Evolutionary conservation across 2,888 invertebrate species (phyloP), one percentile per base, ranked within the genome.

Genomic region (Ophioninae sp.): DNA sequence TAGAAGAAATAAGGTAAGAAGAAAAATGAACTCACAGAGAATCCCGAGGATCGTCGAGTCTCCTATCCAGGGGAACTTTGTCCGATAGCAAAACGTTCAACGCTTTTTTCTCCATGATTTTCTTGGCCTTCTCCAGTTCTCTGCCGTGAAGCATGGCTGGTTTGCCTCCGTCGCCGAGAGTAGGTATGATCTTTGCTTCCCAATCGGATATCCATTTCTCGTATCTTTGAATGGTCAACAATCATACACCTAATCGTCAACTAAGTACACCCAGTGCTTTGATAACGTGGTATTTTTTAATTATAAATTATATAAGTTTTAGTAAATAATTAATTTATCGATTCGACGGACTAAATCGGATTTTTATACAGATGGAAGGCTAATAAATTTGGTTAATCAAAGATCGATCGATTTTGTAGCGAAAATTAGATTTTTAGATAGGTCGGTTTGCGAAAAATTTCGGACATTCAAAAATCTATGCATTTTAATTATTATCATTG

Each of bases 61-160:
- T 96, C 87, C 99, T 94, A 92, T 97, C 97, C 89, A 98, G 95
- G 0, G 98, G 95, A 90, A 99, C 96, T 91, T 96, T 95, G 91
- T 98, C 97, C 91, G 98, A 98, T 7, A 98, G 94, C 87, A 97
- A 95, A 81, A 97, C 96, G 92, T 99, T 99, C 86, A 99, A 95
- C 0, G 98, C 98, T 87, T 97, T 96, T 90, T 96, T 96, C 89
- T 96, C 96, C 91, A 97, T 95, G 0, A 96, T 94, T 86, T 95
- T 94, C 82, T 97, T 96, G 1, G 96, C 96, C 37, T 94, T 90
- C 87, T 93, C 88, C 89, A 95, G 95, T 72, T 97, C 97, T 41
- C 94, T 93, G 0, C 96, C 96, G 13, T 94, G 93, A 13, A 98
- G 93, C 86, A 93, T 93, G 0, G 96, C 96, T 0, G 96, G 95